Base-by-base conservation (phyloP, 2,797 vertebrate species). In the Anniella stebbinsi region DNA sequence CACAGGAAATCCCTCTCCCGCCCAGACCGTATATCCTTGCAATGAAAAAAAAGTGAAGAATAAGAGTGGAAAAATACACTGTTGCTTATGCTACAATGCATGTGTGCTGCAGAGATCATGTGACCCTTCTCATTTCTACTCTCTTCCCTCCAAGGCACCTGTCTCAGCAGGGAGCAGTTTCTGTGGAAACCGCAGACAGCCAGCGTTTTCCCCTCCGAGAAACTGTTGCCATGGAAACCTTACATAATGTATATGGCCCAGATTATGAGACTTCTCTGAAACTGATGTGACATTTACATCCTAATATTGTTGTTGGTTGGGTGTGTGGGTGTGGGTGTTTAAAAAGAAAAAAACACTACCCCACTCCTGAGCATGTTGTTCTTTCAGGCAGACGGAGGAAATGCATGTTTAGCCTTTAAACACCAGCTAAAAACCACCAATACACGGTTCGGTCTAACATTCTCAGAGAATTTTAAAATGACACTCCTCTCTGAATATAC, bases 111-210 rank as follows among this genome's bases (percentile, higher is more conserved):
- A 94, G 92, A 94, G 89, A 90, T 92, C 94, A 83, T 92, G 86
- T 80, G 93, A 94, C 90, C 93, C 90, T 87, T 87, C 93, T 95
- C 87, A 91, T 94, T 93, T 93, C 86, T 87, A 94, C 94, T 96
- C 95, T 91, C 93, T 80, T 92, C 94, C 93, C 90, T 89, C 60
- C 87, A 73, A 92, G 89, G 95, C 97, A 97, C 97, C 96, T 97
- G 96, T 95, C 95, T 95, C 96, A 88, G 95, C 75, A 0, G 92
- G 93, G 95, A 95, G 94, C 90, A 91, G 98, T 98, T 97, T 96
- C 97, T 96, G 93, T 95, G 97, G 97, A 96, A 97, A 98, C 97
- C 86, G 92, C 0, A 0, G 94, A 89, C 91, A 87, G 93, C 82
- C 5, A 0, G 78, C n/a, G n/a, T 76, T 94, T 94, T 94, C 92